A percentile compares a stretch with the other conserved stretches of the same genome.
phyloP scores from a whole-genome alignment of 2,113 vertebrate genomes.

The Leucosticte australis region DNA sequence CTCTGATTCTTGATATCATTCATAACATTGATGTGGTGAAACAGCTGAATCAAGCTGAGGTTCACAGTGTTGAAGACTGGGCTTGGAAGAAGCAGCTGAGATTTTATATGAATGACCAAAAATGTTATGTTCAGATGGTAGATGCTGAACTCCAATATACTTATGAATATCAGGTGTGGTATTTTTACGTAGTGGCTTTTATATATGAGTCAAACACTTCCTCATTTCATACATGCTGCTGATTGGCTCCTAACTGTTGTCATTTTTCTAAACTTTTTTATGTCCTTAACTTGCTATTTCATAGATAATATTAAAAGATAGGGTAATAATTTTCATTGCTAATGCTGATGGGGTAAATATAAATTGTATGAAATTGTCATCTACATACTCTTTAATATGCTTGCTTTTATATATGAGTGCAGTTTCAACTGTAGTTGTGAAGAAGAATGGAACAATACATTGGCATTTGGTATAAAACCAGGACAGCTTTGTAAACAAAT shows the following conservation, averaged over 20 bases:
- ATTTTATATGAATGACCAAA: slow-evolving; percentile 88
- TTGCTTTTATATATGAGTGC: neutral
- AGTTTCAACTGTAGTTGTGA: neutral
- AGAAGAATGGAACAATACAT: neutral
- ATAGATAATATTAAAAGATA: neutral
- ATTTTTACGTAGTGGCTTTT: neutral
- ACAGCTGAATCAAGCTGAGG: slow-evolving; percentile 81
- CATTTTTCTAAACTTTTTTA: neutral
- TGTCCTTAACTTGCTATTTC: neutral
- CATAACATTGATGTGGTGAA: slow-evolving; percentile 94
- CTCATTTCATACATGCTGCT: neutral
- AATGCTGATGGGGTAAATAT: neutral
- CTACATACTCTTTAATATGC: neutral
- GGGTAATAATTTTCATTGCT: neutral
- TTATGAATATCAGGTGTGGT: slow-evolving; percentile 93
- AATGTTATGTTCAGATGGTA: slow-evolving; percentile 90
- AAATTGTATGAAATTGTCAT: neutral
- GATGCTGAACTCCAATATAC: slow-evolving; percentile 93
- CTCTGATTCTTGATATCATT: slow-evolving; percentile 93
- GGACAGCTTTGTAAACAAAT: neutral
- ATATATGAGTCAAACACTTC: neutral
- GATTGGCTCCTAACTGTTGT: neutral
- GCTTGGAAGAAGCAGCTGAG: slow-evolving; percentile 94
- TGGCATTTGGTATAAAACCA: neutral
- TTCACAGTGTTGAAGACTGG: slow-evolving; percentile 83